phyloP scores from a whole-genome alignment of 2,113 vertebrate genomes.

The Mesembrinibis cayennensis region DNA sequence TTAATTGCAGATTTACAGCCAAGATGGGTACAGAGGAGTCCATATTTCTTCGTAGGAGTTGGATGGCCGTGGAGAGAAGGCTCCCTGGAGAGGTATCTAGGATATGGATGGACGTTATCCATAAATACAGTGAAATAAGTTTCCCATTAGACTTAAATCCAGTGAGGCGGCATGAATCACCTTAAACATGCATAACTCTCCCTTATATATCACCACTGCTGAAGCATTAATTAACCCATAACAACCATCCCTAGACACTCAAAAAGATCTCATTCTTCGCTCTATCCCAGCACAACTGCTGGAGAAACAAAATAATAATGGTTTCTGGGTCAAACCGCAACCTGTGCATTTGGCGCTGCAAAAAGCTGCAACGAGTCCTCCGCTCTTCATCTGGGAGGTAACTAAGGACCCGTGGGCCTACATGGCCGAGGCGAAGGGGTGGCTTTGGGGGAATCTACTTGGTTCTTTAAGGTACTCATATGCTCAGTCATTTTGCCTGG shows the following conservation, averaged over 20 bases:
- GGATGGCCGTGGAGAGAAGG: conserved; percentile 32
- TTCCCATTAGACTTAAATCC: conserved; percentile 57
- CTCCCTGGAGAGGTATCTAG: conserved; percentile 29
- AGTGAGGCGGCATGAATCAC: conserved; percentile 35
- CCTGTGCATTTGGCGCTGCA: not conserved
- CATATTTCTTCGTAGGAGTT: conserved; percentile 46
- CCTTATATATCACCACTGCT: not conserved
- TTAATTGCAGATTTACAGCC: conserved; percentile 46
- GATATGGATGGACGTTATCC: conserved; percentile 17
- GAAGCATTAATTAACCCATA: conserved; percentile 42
- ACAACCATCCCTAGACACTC: not conserved
- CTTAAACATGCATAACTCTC: conserved; percentile 42
- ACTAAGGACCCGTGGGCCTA: not conserved
- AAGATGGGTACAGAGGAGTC: conserved; percentile 9
- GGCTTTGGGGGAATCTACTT: not conserved
- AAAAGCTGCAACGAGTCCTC: not conserved
- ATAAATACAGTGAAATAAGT: conserved; percentile 57
- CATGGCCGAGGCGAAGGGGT: not conserved
- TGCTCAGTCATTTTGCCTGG: not conserved
- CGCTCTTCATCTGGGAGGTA: not conserved
- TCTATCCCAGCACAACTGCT: not conserved
- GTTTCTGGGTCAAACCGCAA: not conserved
- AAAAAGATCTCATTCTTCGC: not conserved
- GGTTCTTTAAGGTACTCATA: not conserved
- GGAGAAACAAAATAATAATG: not conserved